Percentiles rank a stretch among this genome's conserved stretches.
Evolutionary conservation across 2,113 vertebrate species (phyloP).

Genomic region (Ovis canadensis): DNA sequence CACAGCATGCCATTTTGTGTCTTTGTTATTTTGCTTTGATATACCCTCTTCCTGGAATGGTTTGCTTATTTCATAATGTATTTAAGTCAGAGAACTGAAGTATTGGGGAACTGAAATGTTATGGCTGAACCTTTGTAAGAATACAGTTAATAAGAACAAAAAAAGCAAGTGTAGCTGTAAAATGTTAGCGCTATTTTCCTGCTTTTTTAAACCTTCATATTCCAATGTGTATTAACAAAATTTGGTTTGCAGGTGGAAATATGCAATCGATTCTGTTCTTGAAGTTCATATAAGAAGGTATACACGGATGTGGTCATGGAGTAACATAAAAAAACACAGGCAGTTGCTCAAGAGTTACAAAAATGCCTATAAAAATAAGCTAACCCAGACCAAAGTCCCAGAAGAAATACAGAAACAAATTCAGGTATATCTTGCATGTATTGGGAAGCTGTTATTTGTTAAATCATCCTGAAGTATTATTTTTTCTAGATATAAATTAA

Average conservation of each 20-base stretch:
- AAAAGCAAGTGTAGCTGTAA: not conserved
- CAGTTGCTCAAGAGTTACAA: slow-evolving; percentile 88
- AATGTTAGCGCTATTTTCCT: slow-evolving; percentile 9
- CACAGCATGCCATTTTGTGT: not conserved
- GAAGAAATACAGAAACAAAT: slow-evolving; percentile 86
- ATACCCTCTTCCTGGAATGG: not conserved
- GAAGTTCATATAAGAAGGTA: slow-evolving; percentile 88
- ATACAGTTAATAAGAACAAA: not conserved
- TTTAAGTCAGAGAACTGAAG: not conserved
- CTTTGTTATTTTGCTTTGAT: not conserved
- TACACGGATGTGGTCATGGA: slow-evolving; percentile 92
- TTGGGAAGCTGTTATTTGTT: not conserved
- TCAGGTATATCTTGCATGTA: slow-evolving; percentile 81
- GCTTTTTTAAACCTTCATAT: not conserved
- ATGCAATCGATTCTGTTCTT: slow-evolving; percentile 87
- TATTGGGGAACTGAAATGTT: not conserved
- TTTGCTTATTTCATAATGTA: not conserved
- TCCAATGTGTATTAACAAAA: not conserved
- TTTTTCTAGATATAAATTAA: slow-evolving; percentile 5
- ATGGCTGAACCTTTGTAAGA: not conserved
- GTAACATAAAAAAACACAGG: slow-evolving; percentile 86
- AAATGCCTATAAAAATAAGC: slow-evolving; percentile 85
- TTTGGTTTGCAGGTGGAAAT: slow-evolving; percentile 90
- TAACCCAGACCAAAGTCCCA: slow-evolving; percentile 85
- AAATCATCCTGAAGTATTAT: not conserved